Evolutionary conservation across 2,888 invertebrate genomes (phyloP).

Genomic region (Melinaea marsaeus): DNA sequence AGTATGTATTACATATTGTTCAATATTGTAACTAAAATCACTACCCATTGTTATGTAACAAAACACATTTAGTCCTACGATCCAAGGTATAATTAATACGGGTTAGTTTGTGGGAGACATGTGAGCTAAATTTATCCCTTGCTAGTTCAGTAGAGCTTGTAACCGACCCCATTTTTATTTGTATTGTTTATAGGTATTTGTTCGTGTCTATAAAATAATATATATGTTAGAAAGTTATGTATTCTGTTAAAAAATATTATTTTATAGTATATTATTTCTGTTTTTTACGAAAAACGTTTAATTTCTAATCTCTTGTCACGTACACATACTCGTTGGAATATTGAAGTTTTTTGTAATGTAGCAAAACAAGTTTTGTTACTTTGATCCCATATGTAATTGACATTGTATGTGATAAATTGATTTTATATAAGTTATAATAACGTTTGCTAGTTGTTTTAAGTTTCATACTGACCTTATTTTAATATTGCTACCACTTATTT

Average conservation of each 20-base stretch:
- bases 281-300: too few species aligned
- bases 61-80: constrained; percentile 1
- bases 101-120: background rate
- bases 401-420: background rate
- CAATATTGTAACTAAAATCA: background rate
- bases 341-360: background rate
- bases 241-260: too few species aligned
- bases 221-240: too few species aligned
- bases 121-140: background rate
- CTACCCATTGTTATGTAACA: background rate
- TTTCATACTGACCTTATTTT: background rate
- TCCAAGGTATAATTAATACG: constrained; percentile 5
- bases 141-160: background rate
- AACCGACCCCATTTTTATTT: constrained; percentile 4
- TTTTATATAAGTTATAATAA: constrained; percentile 1
- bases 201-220: too few species aligned
- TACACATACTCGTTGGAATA: background rate
- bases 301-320: too few species aligned
- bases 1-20: background rate
- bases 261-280: too few species aligned
- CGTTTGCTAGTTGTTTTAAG: background rate
- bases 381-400: background rate
- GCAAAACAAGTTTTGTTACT: background rate
- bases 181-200: background rate
- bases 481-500: background rate